Percentiles rank a stretch among this genome's conserved stretches.
These are phyloP conservation scores for Hoplias malabaricus DNA, from an alignment of 2,113 vertebrate genomes.

Conservation along the genomic window DNA sequence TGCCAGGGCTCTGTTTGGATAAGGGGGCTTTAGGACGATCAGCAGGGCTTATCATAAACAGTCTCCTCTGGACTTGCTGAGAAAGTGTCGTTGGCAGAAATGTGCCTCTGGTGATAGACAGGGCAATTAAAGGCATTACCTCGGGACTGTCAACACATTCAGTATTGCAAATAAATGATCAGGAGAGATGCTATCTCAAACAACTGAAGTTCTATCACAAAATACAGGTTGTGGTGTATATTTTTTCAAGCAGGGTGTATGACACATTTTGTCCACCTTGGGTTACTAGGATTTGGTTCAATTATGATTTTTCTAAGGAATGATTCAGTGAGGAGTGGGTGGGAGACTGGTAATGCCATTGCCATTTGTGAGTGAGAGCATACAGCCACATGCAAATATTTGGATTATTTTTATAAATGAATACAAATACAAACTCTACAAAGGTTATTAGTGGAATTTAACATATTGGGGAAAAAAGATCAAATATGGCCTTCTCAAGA, in stretches of 20 bases:
- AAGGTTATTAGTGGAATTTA: too few relatives aligned
- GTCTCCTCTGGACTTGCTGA: conserved; percentile 16
- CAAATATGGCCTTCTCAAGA: too few relatives aligned
- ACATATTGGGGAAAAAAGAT: too few relatives aligned
- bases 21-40: conserved; percentile 62
- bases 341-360: too few relatives aligned
- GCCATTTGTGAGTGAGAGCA: too few relatives aligned
- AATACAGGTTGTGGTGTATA: not conserved
- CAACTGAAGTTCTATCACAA: not conserved
- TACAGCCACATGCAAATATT: too few relatives aligned
- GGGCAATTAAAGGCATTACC: not conserved
- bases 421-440: too few relatives aligned
- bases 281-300: not conserved
- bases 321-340: too few relatives aligned
- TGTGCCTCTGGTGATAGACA: not conserved
- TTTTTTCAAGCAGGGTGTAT: not conserved
- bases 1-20: conserved; percentile 67
- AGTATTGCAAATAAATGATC: not conserved
- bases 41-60: conserved; percentile 63
- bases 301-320: too few relatives aligned
- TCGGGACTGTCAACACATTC: not conserved
- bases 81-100: not conserved
- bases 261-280: not conserved
- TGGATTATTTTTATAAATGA: too few relatives aligned
- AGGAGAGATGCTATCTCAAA: not conserved